Percentiles rank a stretch among this genome's conserved stretches.
These are phyloP conservation scores for Microdon myrmicae DNA, from an alignment of 2,888 invertebrate species.

Conservation along the genomic window DNA sequence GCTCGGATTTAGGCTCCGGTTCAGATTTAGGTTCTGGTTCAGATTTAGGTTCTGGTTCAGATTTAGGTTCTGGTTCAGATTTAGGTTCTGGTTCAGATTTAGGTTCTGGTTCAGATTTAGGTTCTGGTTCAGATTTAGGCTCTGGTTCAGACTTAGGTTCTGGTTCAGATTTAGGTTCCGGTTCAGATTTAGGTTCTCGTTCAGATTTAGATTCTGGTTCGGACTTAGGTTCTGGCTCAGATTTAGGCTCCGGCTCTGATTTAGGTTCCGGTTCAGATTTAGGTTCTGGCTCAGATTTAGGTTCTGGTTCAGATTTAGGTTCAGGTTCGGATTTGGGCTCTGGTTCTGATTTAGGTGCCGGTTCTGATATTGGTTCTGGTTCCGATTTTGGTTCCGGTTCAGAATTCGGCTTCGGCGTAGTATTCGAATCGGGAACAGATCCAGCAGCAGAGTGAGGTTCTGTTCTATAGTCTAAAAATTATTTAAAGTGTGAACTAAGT, in stretches of 20 bases:
- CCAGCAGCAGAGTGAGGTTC: constrained; percentile 64
- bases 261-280: constrained; percentile 58
- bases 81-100: constrained; percentile 62
- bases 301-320: constrained; percentile 66
- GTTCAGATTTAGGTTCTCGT: constrained; percentile 56
- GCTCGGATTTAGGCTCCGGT: constrained; percentile 62
- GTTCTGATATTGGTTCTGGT: constrained; percentile 63
- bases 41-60: constrained; percentile 67
- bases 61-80: constrained; percentile 66
- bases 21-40: constrained; percentile 63
- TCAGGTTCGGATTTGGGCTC: constrained; percentile 68
- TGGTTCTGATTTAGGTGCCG: constrained; percentile 64
- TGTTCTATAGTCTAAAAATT: constrained; percentile 54
- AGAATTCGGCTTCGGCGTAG: constrained; percentile 57
- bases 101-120: constrained; percentile 61
- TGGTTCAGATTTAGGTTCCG: constrained; percentile 64
- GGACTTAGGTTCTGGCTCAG: constrained; percentile 67
- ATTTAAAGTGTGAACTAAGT: constrained; percentile 27
- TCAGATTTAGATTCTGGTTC: constrained; percentile 66
- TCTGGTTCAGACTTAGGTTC: constrained; percentile 67
- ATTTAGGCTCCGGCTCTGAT: constrained; percentile 66
- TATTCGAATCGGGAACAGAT: constrained; percentile 59
- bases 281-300: constrained; percentile 68
- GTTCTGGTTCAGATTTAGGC: constrained; percentile 63
- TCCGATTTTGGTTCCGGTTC: constrained; percentile 62